These are phyloP conservation scores for Cordilura impudica DNA, from an alignment of 2,888 invertebrate species.

Conservation along the genomic window DNA sequence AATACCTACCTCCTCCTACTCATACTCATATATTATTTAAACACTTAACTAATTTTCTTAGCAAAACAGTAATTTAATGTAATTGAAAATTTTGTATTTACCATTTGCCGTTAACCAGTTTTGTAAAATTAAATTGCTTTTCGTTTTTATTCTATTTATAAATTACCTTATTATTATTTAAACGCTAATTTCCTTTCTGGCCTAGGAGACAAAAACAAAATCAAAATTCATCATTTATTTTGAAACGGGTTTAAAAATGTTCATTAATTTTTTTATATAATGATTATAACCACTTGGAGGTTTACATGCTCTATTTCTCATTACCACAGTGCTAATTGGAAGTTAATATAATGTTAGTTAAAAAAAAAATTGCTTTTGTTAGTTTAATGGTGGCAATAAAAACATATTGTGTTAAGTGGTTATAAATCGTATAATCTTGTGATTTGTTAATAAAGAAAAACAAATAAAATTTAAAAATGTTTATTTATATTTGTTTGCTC, in stretches of 20 bases:
- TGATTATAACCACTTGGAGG: not conserved
- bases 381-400: slow-evolving; percentile 24
- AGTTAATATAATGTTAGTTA: slow-evolving; percentile 44
- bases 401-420: slow-evolving; percentile 5
- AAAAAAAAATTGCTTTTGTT: not conserved
- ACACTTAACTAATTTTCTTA: not conserved
- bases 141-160: too few relatives aligned
- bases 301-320: slow-evolving; percentile 4
- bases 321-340: slow-evolving; percentile 46
- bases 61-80: not conserved
- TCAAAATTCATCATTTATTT: not conserved
- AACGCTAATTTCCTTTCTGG: not conserved
- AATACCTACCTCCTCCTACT: too few relatives aligned
- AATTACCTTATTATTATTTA: not conserved
- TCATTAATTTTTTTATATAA: not conserved
- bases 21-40: not conserved
- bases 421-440: slow-evolving; percentile 35
- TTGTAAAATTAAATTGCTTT: too few relatives aligned
- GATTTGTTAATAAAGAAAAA: slow-evolving; percentile 15
- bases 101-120: too few relatives aligned
- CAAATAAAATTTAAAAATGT: not conserved
- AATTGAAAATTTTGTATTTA: not conserved
- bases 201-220: not conserved
- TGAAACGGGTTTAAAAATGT: too few relatives aligned
- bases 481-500: not conserved